These are phyloP conservation scores for Festucalex cinctus DNA, from an alignment of 2,113 vertebrate genomes.

Conservation along the genomic window DNA sequence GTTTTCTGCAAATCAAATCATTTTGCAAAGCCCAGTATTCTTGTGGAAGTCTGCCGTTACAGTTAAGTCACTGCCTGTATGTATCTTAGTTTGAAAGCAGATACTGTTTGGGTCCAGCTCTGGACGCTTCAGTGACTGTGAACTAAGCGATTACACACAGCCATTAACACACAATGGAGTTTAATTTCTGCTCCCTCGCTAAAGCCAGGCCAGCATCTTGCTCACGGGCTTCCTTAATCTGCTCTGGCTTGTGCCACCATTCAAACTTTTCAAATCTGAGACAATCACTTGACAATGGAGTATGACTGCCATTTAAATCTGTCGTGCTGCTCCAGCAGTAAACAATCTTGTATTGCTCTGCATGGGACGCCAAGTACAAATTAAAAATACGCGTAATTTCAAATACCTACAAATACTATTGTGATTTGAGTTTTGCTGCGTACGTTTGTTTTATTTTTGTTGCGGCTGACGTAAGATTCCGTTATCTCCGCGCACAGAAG, in stretches of 20 bases:
- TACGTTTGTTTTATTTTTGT: conserved; percentile 22
- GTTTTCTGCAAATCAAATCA: neutral
- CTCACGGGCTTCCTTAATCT: conserved; percentile 58
- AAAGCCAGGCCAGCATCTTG: conserved; percentile 50
- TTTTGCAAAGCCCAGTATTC: neutral
- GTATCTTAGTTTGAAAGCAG: conserved; percentile 18
- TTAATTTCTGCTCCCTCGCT: conserved; percentile 62
- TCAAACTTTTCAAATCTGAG: conserved; percentile 45
- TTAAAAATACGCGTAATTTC: neutral
- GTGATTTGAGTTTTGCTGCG: neutral
- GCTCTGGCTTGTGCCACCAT: conserved; percentile 59
- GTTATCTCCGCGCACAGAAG: conserved; percentile 64
- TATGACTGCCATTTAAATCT: conserved; percentile 41
- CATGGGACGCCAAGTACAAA: neutral
- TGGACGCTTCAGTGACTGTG: conserved; percentile 44
- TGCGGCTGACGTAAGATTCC: conserved; percentile 31
- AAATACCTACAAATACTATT: neutral
- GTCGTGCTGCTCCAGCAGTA: conserved; percentile 14
- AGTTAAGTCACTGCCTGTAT: conserved; percentile 11
- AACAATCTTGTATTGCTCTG: neutral
- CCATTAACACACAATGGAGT: conserved; percentile 68
- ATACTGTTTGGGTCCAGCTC: conserved; percentile 50
- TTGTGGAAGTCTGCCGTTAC: conserved; percentile 24
- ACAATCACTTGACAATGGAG: conserved; percentile 34
- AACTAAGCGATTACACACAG: conserved; percentile 70